Conservation (phyloP, 2,113 vertebrate genomes). For the Terrapene triunguis region DNA sequence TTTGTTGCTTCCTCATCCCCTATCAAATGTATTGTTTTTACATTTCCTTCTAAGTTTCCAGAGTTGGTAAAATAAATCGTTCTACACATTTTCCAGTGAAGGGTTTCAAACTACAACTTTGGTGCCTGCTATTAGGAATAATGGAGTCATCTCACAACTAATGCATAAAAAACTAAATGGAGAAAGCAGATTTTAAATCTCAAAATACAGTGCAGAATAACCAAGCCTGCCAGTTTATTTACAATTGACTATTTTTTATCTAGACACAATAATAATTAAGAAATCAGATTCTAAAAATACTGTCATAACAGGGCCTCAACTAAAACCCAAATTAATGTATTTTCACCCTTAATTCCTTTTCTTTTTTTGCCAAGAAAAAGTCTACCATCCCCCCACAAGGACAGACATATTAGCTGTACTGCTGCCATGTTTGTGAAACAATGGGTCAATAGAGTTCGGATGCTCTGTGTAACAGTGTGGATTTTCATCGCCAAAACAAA, state of each 20-base stretch:
- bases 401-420: not conserved
- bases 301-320: not conserved
- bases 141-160: not conserved
- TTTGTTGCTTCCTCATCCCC: not conserved
- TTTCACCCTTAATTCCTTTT: constrained; percentile 10
- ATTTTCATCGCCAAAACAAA: constrained; percentile 11
- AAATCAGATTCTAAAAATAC: not conserved
- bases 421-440: constrained; percentile 22
- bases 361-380: not conserved
- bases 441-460: not conserved
- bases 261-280: not conserved
- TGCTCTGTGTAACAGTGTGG: not conserved
- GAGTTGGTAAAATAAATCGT: not conserved
- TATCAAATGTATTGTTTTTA: constrained; percentile 15
- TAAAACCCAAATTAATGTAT: not conserved
- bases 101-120: not conserved
- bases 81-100: not conserved
- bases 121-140: not conserved
- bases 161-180: not conserved
- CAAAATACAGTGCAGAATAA: not conserved
- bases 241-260: not conserved
- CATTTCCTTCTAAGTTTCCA: constrained; percentile 26
- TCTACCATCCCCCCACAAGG: not conserved
- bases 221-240: not conserved
- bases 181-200: not conserved